Evolutionary conservation across 2,113 vertebrate species (phyloP), one percentile per base, ranked within the genome.

Genomic region (Anarrhichthys ocellatus): DNA sequence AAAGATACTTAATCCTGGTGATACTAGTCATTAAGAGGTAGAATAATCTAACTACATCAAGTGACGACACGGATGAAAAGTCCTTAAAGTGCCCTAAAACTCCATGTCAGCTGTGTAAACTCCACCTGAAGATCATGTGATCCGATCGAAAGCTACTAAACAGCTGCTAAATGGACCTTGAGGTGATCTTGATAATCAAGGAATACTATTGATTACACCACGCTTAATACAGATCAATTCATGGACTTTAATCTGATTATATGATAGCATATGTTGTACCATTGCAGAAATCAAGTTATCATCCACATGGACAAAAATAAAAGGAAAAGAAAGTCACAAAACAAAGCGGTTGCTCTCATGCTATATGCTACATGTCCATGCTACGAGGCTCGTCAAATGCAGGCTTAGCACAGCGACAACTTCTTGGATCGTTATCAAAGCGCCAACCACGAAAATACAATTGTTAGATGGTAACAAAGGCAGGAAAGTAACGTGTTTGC

Each of bases 401-500:
- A 54, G 72, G 42, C 61, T 81, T 69, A 78, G 67, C 11, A 56
- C n/a, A 80, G 74, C 34, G 52, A 44, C 34, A 58, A 48, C 4
- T 73, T 54, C 40, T 76, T 34, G 46, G 63, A 82, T 1, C 50
- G 52, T 40, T n/a, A 67, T 78, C 69, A 71, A 69, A 50, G 52
- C 62, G 40, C 22, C 36, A n/a, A 46, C 27, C 11, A 66, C 50
- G 40, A 18, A 50, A 63, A 54, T 6, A 22, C 36, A 59, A 52
- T 20, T 67, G 54, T 62, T 74, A 64, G 46, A 75, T 0, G 22
- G 17, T 17, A 77, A 82, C 68, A 84, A 90, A 84, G 24, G 56
- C 84, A 87, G 79, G 82, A 87, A 85, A 76, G 38, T 1, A 65
- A 4, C 64, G 52, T 69, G 58, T 38, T 29, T 65, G 65, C 70